Base-by-base conservation (phyloP, 2,888 invertebrate species). In the Thalpophila matura region DNA sequence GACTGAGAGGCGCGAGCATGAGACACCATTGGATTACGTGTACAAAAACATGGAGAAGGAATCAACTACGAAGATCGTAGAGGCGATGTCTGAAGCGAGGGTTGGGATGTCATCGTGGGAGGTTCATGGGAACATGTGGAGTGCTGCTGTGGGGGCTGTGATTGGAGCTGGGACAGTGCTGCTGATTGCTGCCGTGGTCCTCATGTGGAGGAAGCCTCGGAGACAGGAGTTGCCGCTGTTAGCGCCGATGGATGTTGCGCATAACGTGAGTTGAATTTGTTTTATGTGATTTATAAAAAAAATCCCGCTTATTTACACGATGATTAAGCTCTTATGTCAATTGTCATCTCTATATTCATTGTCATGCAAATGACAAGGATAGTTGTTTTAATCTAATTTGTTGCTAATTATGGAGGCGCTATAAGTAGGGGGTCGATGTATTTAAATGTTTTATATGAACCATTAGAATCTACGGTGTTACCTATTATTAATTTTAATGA, bases 121-220 rank as follows among this genome's bases (percentile, higher is more conserved):
- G 22, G 81, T 71, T 3, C 80, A 84, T 61, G 86, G 89, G 1
- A 88, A 89, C 27, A 86, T 82, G 0, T 94, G 93, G 94, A 94
- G 94, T 66, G 93, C 90, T 0, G 86, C 88, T 6, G 76, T 92
- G 43, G 95, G 95, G 0, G 94, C 95, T 0, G 62, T 92, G 49
- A 87, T 86, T 1, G 95, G 95, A 0, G 95, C 94, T 12, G 90
- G 91, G 0, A 83, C 90, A 0, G 94, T 94, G 2, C 83, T 95
- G 4, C 73, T 94, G 6, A 65, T 94, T 3, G 92, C 90, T n/a
- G 88, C 84, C 1, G 43, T 91, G 6, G 76, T 94, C 9, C 80
- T 93, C 6, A 64, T 94, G 53, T 91, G 91, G 87, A 86, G 84
- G 53, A 87, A 86, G 61, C 93, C 94, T 2, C 85, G 86, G 46